A percentile compares a stretch with the other conserved stretches of the same genome.
Conservation (phyloP, 2,797 vertebrate species). For the Pipistrellus nathusii region DNA sequence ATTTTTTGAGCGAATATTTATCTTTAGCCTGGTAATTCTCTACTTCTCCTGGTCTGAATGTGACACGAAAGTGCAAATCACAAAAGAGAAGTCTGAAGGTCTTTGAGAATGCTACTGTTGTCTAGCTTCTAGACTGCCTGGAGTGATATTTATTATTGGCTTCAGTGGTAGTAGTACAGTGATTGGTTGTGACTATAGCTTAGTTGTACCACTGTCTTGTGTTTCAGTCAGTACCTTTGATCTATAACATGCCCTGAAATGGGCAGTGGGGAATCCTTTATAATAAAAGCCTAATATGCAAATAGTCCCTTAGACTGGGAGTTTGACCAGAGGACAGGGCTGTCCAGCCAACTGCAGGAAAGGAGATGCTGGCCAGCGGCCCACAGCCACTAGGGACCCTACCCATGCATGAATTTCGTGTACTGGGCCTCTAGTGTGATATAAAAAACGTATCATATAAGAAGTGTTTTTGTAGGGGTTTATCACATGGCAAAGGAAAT, state of each 20-base stretch:
- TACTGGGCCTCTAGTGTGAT: too few relatives aligned
- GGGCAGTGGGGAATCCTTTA: background rate
- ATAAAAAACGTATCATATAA: background rate
- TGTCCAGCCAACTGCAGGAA: accelerated
- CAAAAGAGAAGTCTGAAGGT: background rate
- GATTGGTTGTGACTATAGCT: background rate
- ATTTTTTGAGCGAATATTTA: background rate
- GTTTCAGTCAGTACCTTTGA: background rate
- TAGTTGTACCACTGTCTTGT: background rate
- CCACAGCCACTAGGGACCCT: too few relatives aligned
- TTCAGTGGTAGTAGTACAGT: background rate
- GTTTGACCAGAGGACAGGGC: too few relatives aligned
- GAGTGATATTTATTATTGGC: background rate
- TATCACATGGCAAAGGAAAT: background rate
- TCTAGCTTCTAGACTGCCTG: background rate
- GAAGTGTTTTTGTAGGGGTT: background rate
- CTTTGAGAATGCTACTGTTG: background rate
- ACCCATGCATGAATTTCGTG: too few relatives aligned
- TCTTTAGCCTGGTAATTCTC: background rate
- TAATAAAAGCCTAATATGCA: too few relatives aligned
- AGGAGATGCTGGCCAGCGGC: too few relatives aligned
- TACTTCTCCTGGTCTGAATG: background rate
- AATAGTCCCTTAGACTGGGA: too few relatives aligned
- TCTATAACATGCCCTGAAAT: background rate
- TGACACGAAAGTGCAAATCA: background rate